Evolutionary conservation across 2,888 invertebrate genomes (phyloP).

Genomic region (Drosophila formosana): DNA sequence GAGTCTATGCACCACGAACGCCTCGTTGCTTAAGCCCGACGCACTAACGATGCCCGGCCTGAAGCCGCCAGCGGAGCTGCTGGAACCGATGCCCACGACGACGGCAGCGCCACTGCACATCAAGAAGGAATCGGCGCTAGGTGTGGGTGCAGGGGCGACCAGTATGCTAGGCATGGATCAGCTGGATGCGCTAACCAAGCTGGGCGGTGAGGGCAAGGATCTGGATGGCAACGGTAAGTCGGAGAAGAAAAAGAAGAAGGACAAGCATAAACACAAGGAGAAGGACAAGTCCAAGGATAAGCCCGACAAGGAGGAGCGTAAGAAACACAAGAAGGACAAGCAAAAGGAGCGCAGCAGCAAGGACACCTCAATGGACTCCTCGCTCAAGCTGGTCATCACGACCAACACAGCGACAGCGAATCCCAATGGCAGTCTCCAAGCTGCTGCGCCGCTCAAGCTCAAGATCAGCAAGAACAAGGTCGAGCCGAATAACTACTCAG

Average conservation of each 20-base stretch:
- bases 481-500: conserved; percentile 85
- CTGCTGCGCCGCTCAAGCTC: conserved; percentile 88
- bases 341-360: conserved; percentile 82
- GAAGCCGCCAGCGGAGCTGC: conserved; percentile 81
- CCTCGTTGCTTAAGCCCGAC: conserved; percentile 79
- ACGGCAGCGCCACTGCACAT: conserved; percentile 31
- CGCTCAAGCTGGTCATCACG: conserved; percentile 90
- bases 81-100: conserved; percentile 74
- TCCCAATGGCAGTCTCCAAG: conserved; percentile 57
- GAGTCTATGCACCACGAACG: conserved; percentile 85
- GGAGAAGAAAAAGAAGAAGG: conserved; percentile 89
- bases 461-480: conserved; percentile 92
- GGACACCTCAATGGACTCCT: conserved; percentile 60
- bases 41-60: conserved; percentile 75
- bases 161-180: conserved; percentile 42
- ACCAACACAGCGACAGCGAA: conserved; percentile 88
- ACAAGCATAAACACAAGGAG: conserved; percentile 92
- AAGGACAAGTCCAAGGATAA: conserved; percentile 89
- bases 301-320: conserved; percentile 88
- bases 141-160: background rate
- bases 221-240: conserved; percentile 67
- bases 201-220: conserved; percentile 45
- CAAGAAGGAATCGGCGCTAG: conserved; percentile 53
- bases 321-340: conserved; percentile 90
- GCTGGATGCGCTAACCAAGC: conserved; percentile 58